Evolutionary conservation across 2,797 vertebrate genomes (phyloP).

Genomic region (Capromys pilorides): DNA sequence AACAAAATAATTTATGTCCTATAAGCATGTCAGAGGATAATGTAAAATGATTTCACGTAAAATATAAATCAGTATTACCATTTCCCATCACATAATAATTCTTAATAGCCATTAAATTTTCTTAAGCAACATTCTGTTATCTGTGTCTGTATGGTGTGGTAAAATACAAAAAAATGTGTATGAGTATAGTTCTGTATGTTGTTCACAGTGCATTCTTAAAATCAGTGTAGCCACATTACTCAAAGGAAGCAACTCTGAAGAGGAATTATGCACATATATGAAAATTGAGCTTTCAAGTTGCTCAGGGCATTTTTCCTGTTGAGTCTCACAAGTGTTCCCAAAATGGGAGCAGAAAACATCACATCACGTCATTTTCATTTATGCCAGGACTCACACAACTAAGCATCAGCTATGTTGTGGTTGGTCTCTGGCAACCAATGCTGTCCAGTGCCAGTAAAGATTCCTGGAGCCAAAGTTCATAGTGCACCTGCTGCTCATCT

Average conservation of each 20-base stretch:
- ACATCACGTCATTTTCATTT: neutral
- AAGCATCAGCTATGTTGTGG: neutral
- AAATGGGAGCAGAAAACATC: neutral
- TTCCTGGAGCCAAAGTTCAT: neutral
- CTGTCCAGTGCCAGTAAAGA: neutral
- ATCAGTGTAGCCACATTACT: neutral
- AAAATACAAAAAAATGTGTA: neutral
- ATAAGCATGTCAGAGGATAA: neutral
- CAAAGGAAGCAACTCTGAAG: conserved; percentile 21
- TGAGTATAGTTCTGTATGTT: neutral
- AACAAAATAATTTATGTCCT: neutral
- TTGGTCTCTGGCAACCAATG: neutral
- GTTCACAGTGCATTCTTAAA: conserved; percentile 1
- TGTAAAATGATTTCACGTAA: neutral
- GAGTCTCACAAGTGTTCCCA: neutral
- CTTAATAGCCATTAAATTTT: conserved; percentile 19
- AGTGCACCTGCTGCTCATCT: neutral
- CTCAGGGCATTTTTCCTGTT: neutral
- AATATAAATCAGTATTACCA: conserved; percentile 5
- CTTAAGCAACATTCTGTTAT: neutral
- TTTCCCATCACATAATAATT: conserved; percentile 49
- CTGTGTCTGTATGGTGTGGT: neutral
- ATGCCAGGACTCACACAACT: neutral
- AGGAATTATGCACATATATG: neutral
- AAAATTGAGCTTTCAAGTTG: neutral